Evolutionary conservation across 2,113 vertebrate species (phyloP).

Genomic region (Brachypteracias leptosomus): DNA sequence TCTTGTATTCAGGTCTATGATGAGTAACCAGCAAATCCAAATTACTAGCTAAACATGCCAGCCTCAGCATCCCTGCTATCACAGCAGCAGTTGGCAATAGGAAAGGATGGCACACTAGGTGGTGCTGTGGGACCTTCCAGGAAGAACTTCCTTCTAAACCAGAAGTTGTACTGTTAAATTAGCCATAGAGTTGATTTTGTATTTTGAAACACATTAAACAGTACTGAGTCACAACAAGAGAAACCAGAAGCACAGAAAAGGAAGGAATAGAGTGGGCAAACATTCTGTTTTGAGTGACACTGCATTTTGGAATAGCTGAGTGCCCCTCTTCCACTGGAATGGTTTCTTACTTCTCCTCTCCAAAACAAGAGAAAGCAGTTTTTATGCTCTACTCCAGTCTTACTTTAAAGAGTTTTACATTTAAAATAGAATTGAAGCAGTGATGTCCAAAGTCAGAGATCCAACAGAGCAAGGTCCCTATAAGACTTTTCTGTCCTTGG

Average conservation of each 20-base stretch:
- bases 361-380: neutral
- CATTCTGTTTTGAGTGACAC: neutral
- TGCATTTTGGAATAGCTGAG: neutral
- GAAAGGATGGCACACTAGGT: slow-evolving; percentile 71
- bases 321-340: neutral
- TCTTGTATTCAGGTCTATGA: neutral
- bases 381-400: neutral
- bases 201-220: slow-evolving; percentile 22
- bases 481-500: neutral
- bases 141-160: neutral
- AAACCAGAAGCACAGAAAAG: neutral
- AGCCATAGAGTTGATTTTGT: neutral
- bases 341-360: neutral
- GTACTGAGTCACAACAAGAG: neutral
- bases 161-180: neutral
- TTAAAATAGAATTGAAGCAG: neutral
- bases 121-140: slow-evolving; percentile 78
- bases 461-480: neutral
- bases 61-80: neutral
- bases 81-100: neutral
- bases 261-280: neutral
- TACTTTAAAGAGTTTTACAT: neutral
- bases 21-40: neutral
- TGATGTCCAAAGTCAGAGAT: neutral
- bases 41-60: neutral